Evolutionary conservation across 2,113 vertebrate species (phyloP), one percentile per base, ranked within the genome.

Genomic region (Turnix velox): DNA sequence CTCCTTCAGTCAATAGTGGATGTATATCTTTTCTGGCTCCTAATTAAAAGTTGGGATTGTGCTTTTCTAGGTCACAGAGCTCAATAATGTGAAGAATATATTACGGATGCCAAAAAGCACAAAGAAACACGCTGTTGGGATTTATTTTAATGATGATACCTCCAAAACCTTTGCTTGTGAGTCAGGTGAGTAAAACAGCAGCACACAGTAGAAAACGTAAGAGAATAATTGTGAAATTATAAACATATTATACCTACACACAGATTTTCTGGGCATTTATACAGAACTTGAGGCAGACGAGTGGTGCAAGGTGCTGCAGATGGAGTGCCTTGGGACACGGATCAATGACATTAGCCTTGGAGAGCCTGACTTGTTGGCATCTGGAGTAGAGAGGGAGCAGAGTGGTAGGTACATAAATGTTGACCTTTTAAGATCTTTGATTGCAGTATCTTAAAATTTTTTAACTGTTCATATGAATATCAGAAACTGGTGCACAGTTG

Each of bases 161-260:
- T 98, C 98, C 11, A 98, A 97, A 95, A 98, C 98, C 27, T 98
- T 98, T 79, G 97, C 98, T 40, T 98, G 98, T 74, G 98, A 98
- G 67, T 98, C 98, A 97, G 98, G 98, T 98, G 91, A 48, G 98
- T 97, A 9, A 45, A 39, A 22, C 4, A 24, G 27, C 12, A 40
- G 3, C 3, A 2, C 13, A 6, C 40, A 5, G 52, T 3, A 19
- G 31, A 9, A 68, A 67, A 11, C 14, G 2, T 30, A 25, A 25
- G 66, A 45, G 52, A 45, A 7, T 14, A 57, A 2, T 19, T 22
- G 51, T 35, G 72, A 7, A 62, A 51, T 48, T 30, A 3, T 18
- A 28, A 10, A 61, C 7, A 4, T 28, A 7, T 20, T 10, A 14
- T 84, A 94, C 83, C 35, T 13, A 87, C 72, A 49, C 19, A 10